Evolutionary conservation across 2,797 vertebrate genomes (phyloP), one percentile per base, ranked within the genome.

Genomic region (Arrhamphus sclerolepis): DNA sequence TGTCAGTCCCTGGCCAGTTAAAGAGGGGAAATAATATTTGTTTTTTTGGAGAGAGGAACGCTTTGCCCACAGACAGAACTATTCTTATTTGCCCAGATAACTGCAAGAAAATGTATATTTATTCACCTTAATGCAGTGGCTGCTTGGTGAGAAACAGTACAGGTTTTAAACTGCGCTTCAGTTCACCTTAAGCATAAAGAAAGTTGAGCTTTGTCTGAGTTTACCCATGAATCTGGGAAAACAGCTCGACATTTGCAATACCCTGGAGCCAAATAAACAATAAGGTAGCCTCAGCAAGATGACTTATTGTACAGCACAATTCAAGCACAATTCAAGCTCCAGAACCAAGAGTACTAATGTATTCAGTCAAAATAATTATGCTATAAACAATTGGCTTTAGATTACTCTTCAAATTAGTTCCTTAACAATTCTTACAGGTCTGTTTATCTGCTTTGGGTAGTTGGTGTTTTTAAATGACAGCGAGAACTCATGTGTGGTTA

Each of bases 391-490:
- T 67, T 67, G 50, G 60, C 59, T 73, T 70, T 14, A 43, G 24
- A 70, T 62, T 26, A 22, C 67, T 62, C 57, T 28, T 61, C 29
- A 70, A 72, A 78, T 76, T 46, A 64, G 57, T 76, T 77, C 70
- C 71, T 62, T 24, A 63, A 63, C 69, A 71, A 54, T 57, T 46
- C 51, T 41, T 59, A 62, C 42, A 44, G 24, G 28, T 26, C 42
- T 62, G 61, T 72, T 87, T 75, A 62, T 80, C 80, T 44, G 71
- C 5, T 19, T 75, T 17, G 48, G 3, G 41, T 84, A 84, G 91
- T 92, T 91, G 89, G 89, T 82, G 71, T 53, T 22, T 24, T 77
- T 80, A 80, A 86, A 85, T 89, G 79, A 84, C 63, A 86, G 82
- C 82, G 56, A 67, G 79, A 75, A 57, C 72, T 75, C 70, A 75